Conservation (phyloP, 1,140 invertebrate genomes). For the Trachymyrmex cornetzi region DNA sequence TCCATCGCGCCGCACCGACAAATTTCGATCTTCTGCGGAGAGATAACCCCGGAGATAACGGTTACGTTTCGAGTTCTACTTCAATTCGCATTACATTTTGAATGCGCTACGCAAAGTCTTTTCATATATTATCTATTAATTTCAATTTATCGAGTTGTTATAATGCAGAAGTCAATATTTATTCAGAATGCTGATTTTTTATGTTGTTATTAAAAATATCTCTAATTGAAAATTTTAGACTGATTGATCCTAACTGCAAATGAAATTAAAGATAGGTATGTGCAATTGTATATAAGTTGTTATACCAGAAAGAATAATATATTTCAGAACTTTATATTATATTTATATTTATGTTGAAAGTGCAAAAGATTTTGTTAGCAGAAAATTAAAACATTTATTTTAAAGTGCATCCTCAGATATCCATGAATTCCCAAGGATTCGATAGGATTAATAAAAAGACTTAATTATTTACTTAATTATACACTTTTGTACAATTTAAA, state of each 20-base stretch:
- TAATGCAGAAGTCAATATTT: neutral
- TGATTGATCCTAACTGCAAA: neutral
- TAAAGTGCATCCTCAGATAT: neutral
- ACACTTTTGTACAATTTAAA: neutral
- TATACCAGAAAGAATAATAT: neutral
- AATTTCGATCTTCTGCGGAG: neutral
- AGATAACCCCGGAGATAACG: conserved; percentile 18
- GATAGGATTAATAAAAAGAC: too few relatives aligned
- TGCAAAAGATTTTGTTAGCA: neutral
- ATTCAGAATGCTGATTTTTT: neutral
- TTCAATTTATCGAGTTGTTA: neutral
- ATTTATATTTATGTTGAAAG: neutral
- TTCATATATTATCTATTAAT: neutral
- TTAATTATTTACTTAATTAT: neutral
- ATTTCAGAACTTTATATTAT: neutral
- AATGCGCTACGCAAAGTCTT: neutral
- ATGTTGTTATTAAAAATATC: neutral
- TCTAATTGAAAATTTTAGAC: neutral
- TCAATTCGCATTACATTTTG: neutral
- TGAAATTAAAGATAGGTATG: neutral
- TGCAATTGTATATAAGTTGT: neutral
- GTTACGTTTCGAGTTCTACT: neutral
- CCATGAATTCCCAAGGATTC: neutral
- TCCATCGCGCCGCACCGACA: neutral
- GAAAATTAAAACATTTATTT: neutral